Base-by-base conservation (phyloP, 1,140 invertebrate genomes). In the Trichonephila inaurata region DNA sequence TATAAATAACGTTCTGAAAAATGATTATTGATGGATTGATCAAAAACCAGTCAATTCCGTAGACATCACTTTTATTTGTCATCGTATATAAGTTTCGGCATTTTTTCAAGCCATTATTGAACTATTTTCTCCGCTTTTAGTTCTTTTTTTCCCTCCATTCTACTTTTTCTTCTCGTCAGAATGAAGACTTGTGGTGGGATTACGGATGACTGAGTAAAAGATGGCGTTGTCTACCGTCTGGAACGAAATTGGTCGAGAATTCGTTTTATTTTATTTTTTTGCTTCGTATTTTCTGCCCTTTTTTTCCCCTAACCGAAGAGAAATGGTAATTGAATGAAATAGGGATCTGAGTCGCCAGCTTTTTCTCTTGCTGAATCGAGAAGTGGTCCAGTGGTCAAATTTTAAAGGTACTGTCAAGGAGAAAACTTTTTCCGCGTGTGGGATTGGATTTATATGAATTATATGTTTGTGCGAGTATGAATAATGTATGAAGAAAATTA, bases 151-250 rank as follows among this genome's bases (percentile, higher is more conserved):
- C 62, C 61, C 61, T 18, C 16, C 62, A 64, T 77, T 77, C 33
- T 77, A 33, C 18, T 77, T 18, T 77, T 77, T 77, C 72, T 16
- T 33, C 33, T 19, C 16, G 33, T 28, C 28, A 16, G 72, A 77
- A 33, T 77, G 24, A 7, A 77, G 24, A 83, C 40, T 83, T 14
- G 82, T 51, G 82, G 51, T 60, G 51, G 82, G n/a, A 83, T 83
- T 83, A 58, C 82, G 44, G 82, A 58, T 16, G 82, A 24, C 21
- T 83, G 82, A 24, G 82, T 16, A 83, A 83, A 58, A 83, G 82
- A 83, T 83, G 82, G 51, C 82, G 82, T 77, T 77, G 72, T 83
- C 82, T 83, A 60, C 82, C 82, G 51, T 83, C 82, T 83, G 82
- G 40, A 83, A 83, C 21, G 82, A 83, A 83, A 83, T 83, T 83